Base-by-base conservation (phyloP, 1,140 invertebrate genomes). In the Ostrea edulis region DNA sequence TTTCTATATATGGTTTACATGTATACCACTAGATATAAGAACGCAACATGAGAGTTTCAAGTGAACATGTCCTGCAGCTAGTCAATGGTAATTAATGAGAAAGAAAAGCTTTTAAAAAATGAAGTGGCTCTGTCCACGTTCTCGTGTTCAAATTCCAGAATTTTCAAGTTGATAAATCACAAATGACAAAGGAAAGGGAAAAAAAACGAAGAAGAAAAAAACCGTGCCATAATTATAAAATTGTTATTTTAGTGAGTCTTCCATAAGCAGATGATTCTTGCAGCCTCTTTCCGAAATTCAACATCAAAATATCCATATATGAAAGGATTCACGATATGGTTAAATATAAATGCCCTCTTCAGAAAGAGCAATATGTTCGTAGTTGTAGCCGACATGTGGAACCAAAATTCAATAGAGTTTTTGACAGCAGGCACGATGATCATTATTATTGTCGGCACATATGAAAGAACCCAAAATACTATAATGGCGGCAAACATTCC, bases 261-360 rank as follows among this genome's bases (percentile, higher is more conserved):
- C 8, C 29, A 25, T 14, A 25, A 22, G 11, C 22, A 29, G 8
- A 77, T 14, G 12, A 77, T 11, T 17, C 14, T 22, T 29, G 68
- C 25, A 35, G 68, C 68, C 35, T 77, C 68, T 25, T 77, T 29
- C 22, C 68, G 68, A 77, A 77, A 77, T 12, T 25, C 68, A 14
- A 77, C 68, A 35, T 77, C 68, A 77, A 77, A 77, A 17, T 77
- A 77, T 35, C 68, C 68, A 77, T 77, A 77, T 77, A 77, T 77
- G 29, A 77, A 77, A 9, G 68, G 68, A 77, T 77, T 77, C 14
- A 77, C 25, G 25, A 77, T 25, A 29, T 77, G 68, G 22, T 77
- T 77, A 0, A 77, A 29, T 25, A 77, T 4, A 25, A 77, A 77
- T 11, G 68, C 25, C 29, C 68, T 77, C 11, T 77, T 44, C 9